A percentile compares a stretch with the other conserved stretches of the same genome.
Conservation (phyloP, 1,140 invertebrate genomes). For the Drosophila funebris region DNA sequence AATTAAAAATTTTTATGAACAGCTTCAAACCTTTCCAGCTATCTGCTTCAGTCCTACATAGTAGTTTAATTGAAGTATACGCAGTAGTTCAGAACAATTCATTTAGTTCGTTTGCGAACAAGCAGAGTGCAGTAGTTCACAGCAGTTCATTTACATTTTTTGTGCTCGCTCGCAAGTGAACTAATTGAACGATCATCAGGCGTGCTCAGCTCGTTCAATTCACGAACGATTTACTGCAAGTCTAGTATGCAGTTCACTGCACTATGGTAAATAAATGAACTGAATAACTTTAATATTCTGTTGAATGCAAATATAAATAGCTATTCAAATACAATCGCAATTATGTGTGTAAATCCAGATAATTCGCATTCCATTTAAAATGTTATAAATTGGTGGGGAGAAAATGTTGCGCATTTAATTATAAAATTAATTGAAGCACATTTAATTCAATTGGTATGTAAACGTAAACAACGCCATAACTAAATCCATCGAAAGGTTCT, state of each 20-base stretch:
- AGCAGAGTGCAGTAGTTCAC: not conserved
- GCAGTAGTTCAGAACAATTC: not conserved
- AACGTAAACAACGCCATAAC: not conserved
- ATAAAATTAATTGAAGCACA: slow-evolving; percentile 56
- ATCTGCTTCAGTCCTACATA: not conserved
- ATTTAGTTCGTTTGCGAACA: not conserved
- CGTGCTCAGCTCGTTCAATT: not conserved
- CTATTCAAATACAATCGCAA: not conserved
- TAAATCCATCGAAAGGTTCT: slow-evolving; percentile 26
- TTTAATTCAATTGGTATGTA: slow-evolving; percentile 44
- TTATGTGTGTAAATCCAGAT: not conserved
- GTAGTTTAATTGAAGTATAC: not conserved
- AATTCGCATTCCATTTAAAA: not conserved
- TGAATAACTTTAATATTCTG: not conserved
- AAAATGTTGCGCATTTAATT: slow-evolving; percentile 51
- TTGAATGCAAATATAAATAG: too few species aligned
- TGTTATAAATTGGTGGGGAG: not conserved
- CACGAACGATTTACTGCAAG: not conserved
- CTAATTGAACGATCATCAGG: not conserved
- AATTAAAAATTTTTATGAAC: slow-evolving; percentile 77
- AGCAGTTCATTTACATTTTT: not conserved
- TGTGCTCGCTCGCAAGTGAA: not conserved
- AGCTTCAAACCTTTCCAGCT: slow-evolving; percentile 36
- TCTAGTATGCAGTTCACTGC: not conserved
- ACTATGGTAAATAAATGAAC: not conserved